A percentile compares a stretch with the other conserved stretches of the same genome.
These are phyloP conservation scores for Crotalus horridus DNA, from an alignment of 2,113 vertebrate species.

Conservation along the genomic window DNA sequence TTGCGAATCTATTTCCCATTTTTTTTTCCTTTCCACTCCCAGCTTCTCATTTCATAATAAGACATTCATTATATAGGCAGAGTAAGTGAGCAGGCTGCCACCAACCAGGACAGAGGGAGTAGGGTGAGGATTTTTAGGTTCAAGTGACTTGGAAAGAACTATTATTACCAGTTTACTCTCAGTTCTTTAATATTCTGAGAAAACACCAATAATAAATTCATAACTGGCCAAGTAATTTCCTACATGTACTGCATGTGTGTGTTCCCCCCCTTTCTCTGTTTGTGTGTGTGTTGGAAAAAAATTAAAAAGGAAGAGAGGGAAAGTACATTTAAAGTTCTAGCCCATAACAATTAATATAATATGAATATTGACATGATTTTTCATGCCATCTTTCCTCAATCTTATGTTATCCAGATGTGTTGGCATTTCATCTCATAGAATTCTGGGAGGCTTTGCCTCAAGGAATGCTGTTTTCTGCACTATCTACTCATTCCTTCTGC, in stretches of 20 bases:
- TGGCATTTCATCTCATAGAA: background rate
- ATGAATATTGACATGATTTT: conserved; percentile 3
- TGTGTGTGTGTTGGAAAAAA: background rate
- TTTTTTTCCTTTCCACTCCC: background rate
- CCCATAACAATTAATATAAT: background rate
- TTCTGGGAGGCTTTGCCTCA: background rate
- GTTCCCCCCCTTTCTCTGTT: too few relatives aligned
- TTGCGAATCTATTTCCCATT: background rate
- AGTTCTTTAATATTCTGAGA: background rate
- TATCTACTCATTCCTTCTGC: background rate
- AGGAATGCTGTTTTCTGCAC: background rate
- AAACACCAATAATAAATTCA: background rate
- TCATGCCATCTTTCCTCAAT: background rate
- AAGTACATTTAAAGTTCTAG: background rate
- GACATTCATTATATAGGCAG: background rate
- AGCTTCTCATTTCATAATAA: background rate
- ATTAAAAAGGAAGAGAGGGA: background rate
- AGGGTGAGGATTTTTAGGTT: background rate
- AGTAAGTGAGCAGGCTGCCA: background rate
- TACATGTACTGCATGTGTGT: background rate
- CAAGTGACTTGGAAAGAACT: background rate
- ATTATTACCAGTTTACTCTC: background rate
- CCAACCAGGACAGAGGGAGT: background rate
- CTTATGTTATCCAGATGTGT: background rate
- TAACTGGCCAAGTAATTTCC: background rate